Base-by-base conservation (phyloP, 2,113 vertebrate genomes). In the Meles meles region DNA sequence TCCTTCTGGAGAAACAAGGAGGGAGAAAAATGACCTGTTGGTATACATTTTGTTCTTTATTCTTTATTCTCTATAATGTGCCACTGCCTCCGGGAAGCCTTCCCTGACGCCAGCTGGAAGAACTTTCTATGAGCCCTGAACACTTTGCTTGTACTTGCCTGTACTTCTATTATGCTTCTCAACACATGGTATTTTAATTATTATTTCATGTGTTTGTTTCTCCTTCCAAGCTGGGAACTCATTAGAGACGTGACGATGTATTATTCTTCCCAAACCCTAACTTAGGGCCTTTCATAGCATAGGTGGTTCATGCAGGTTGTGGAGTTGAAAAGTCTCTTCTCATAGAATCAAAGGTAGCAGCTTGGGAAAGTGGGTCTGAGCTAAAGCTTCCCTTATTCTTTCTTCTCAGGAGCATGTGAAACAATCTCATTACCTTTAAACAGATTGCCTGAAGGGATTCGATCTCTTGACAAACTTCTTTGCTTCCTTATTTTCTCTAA, bases 1-100 rank as follows among this genome's bases (percentile, higher is more conserved):
- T 90, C 74, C 80, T 89, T 97, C 79, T 96, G 91, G 87, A 63
- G 87, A 92, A 95, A 81, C 4, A 1, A 76, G 81, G 44, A 86
- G 57, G 67, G 29, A 85, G 72, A 95, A 44, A 9, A 23, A 67
- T 39, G 34, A 39, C 59, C 85, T 81, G 31, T 55, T 72, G 87
- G 47, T 57, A 83, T 42, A 83, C 47, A 82, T 65, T 88, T 57
- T 72, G 5, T 39, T 72, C 42, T 82, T 81, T 57, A 39, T 91
- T 92, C 27, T 94, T 81, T 61, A 39, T 91, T 89, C 31, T 96
- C 65, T 63, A 31, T 31, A 69, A 59, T 31, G n/a, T 85, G 18
- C 59, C 34, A 4, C 39, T 57, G 42, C 14, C 29, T 55, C 61
- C 52, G 42, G 49, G 47, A 92, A 67, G 67, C 44, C 57, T 82